Evolutionary conservation across 2,113 vertebrate genomes (phyloP).

Genomic region (Kryptolebias marmoratus): DNA sequence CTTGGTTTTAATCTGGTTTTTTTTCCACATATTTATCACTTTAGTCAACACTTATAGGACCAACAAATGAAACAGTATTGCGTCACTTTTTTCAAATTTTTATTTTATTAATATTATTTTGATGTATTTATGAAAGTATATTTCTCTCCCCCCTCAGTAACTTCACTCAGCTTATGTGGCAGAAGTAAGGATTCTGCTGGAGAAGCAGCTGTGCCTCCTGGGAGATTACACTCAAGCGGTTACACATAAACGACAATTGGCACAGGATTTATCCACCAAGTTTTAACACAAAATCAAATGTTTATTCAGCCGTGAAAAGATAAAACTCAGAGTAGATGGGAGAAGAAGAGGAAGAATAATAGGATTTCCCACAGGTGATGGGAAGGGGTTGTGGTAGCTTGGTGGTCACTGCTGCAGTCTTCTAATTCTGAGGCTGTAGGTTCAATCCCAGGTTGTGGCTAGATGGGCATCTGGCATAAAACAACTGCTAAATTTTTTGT

Average conservation of each 20-base stretch:
- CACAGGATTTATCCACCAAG: conserved; percentile 6
- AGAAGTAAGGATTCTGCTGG: background rate
- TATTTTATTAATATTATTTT: background rate
- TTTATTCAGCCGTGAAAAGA: conserved; percentile 4
- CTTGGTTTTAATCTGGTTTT: no score
- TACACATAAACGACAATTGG: conserved; percentile 41
- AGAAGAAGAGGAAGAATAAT: conserved; percentile 6
- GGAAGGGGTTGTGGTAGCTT: no score
- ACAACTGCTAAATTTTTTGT: no score
- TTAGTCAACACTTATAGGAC: no score
- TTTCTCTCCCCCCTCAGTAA: conserved; percentile 5
- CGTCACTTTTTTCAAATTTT: background rate
- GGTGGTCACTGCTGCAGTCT: no score
- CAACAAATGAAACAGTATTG: background rate
- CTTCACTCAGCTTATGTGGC: conserved; percentile 17
- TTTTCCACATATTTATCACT: no score
- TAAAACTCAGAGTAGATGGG: conserved; percentile 19
- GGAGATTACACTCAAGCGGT: conserved; percentile 11
- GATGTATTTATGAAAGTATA: background rate
- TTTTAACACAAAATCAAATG: conserved; percentile 29
- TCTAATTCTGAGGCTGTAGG: no score
- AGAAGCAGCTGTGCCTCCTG: conserved; percentile 4
- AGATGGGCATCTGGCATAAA: no score
- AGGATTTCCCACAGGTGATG: conserved; percentile 3
- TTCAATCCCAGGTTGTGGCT: no score